phyloP scores from a whole-genome alignment of 2,888 invertebrate genomes.

The Drosophila cognata region DNA sequence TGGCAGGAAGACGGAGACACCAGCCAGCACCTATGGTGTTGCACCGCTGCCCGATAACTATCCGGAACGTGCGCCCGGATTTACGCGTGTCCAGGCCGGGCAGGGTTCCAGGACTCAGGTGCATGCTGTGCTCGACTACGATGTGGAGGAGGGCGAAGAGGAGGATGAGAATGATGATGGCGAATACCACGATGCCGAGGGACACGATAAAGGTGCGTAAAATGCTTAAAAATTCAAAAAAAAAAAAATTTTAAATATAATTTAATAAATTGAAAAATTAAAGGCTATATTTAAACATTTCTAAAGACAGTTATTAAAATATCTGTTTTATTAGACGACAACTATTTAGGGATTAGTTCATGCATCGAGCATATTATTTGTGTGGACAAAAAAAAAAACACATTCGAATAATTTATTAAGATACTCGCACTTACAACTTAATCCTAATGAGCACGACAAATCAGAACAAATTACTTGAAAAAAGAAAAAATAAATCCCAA shows the following conservation, averaged over 20 bases:
- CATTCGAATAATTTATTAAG: background rate
- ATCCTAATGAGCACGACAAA: background rate
- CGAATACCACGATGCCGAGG: conserved; percentile 82
- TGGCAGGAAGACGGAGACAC: conserved; percentile 66
- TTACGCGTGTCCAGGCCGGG: conserved; percentile 88
- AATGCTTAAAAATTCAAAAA: background rate
- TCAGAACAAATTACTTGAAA: background rate
- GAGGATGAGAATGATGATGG: conserved; percentile 82
- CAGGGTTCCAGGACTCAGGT: conserved; percentile 86
- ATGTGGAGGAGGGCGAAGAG: conserved; percentile 84
- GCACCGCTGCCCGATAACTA: conserved; percentile 76
- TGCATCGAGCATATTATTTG: background rate
- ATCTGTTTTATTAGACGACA: background rate
- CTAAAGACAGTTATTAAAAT: background rate
- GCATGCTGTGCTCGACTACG: conserved; percentile 85
- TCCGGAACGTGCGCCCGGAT: conserved; percentile 87
- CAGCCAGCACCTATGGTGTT: conserved; percentile 65
- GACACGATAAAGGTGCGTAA: conserved; percentile 68
- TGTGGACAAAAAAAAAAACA: background rate
- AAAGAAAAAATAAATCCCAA: background rate
- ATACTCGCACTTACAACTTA: background rate
- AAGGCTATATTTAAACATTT: background rate
- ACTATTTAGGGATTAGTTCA: background rate
- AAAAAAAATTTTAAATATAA: background rate
- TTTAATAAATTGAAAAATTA: background rate